phyloP scores from a whole-genome alignment of 2,113 vertebrate species.

The Coptodon bakossiorum region DNA sequence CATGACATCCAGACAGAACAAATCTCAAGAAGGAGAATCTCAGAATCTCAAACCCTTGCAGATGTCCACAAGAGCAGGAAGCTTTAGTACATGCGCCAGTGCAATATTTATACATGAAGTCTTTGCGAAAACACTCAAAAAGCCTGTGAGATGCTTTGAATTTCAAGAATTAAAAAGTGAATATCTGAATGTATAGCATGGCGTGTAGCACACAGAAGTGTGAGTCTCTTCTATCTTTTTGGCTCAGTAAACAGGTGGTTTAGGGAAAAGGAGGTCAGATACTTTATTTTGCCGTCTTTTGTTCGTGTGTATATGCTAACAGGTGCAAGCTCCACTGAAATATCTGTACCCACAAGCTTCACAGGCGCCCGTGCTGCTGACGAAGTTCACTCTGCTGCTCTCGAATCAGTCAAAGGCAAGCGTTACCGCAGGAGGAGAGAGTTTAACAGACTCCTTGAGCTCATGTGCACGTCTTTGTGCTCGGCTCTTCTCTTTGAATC shows the following conservation, averaged over 20 bases:
- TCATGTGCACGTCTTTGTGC: neutral
- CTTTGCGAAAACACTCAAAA: neutral
- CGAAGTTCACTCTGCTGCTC: neutral
- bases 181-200: neutral
- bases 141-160: neutral
- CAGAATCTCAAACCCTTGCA: conserved; percentile 9
- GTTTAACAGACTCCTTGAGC: conserved; percentile 30
- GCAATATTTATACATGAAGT: neutral
- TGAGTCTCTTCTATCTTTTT: neutral
- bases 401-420: conserved; percentile 14
- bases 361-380: neutral
- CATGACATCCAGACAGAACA: conserved; percentile 8
- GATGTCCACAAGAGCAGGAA: neutral
- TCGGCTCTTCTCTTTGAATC: conserved; percentile 11
- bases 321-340: conserved; percentile 8
- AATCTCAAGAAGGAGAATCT: neutral
- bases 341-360: conserved; percentile 11
- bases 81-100: neutral
- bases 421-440: neutral
- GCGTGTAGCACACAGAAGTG: neutral
- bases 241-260: conserved; percentile 7
- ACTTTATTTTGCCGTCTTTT: neutral
- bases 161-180: neutral
- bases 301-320: neutral
- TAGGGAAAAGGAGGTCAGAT: conserved; percentile 21